phyloP scores from a whole-genome alignment of 2,113 vertebrate genomes.

The Nannobrachium achirus region DNA sequence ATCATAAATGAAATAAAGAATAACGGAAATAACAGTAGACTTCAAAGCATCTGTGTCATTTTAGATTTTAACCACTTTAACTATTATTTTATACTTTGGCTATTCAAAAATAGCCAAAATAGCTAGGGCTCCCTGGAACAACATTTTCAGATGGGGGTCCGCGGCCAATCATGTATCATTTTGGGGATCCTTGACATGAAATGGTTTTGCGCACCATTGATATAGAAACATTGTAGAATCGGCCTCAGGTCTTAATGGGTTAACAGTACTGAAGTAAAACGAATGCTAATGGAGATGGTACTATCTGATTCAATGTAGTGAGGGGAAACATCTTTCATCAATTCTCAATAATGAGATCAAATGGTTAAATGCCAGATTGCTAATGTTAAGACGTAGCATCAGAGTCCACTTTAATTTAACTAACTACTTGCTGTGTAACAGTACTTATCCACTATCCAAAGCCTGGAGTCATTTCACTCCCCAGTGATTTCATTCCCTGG shows the following conservation, averaged over 20 bases:
- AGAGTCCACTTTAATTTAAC: background rate
- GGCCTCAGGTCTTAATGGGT: too few relatives aligned
- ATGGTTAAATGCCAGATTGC: background rate
- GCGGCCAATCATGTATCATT: too few relatives aligned
- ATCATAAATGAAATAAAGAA: background rate
- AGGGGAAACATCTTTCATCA: background rate
- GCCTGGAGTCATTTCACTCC: background rate
- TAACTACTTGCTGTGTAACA: background rate
- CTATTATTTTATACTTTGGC: too few relatives aligned
- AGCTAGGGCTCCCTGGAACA: too few relatives aligned
- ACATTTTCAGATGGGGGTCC: too few relatives aligned
- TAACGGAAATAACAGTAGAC: background rate
- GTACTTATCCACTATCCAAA: constrained; percentile 6
- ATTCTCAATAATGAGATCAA: background rate
- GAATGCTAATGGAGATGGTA: background rate
- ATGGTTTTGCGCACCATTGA: too few relatives aligned
- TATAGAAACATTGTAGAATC: too few relatives aligned
- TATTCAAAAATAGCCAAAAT: too few relatives aligned
- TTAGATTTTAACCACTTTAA: too few relatives aligned
- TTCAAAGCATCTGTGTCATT: too few relatives aligned
- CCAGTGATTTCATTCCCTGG: constrained; percentile 13
- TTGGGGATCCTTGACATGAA: too few relatives aligned
- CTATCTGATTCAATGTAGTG: background rate
- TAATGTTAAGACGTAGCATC: background rate
- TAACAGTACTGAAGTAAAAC: background rate